These are phyloP conservation scores for Ericerus pela DNA, from an alignment of 1,140 invertebrate species.

Conservation along the genomic window DNA sequence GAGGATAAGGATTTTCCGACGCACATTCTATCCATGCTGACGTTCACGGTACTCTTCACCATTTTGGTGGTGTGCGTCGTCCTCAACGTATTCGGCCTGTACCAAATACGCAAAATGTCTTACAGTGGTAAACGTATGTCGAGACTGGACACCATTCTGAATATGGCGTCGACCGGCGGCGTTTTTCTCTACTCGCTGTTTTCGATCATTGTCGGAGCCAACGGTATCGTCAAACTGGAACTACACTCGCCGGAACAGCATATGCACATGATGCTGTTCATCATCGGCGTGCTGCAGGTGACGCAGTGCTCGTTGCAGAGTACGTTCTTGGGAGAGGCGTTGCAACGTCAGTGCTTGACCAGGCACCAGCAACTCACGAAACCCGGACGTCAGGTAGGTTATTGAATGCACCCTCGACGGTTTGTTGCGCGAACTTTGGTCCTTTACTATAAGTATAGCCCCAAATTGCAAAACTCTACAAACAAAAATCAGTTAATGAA, in stretches of 20 bases:
- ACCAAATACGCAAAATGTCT: conserved; percentile 37
- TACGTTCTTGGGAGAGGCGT: conserved; percentile 44
- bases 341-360: conserved; percentile 37
- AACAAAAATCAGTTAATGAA: too few relatives aligned
- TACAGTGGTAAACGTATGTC: conserved; percentile 31
- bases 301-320: conserved; percentile 43
- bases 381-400: conserved; percentile 41
- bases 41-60: conserved; percentile 33
- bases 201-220: conserved; percentile 36
- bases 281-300: conserved; percentile 35
- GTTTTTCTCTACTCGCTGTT: conserved; percentile 43
- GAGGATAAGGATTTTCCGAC: conserved; percentile 38
- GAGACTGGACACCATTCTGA: conserved; percentile 35
- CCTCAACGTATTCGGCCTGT: conserved; percentile 24
- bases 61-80: conserved; percentile 31
- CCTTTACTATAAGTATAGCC: neutral
- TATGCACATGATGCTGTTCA: conserved; percentile 34
- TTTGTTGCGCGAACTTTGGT: neutral
- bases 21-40: conserved; percentile 34
- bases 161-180: conserved; percentile 37
- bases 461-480: too few relatives aligned
- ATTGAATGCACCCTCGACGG: neutral
- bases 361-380: conserved; percentile 39
- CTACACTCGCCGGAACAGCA: conserved; percentile 21
- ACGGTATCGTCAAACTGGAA: conserved; percentile 32